Percentiles rank a stretch among this genome's conserved stretches.
Conservation (phyloP, 1,140 invertebrate genomes). For the Procambarus virginalis region DNA sequence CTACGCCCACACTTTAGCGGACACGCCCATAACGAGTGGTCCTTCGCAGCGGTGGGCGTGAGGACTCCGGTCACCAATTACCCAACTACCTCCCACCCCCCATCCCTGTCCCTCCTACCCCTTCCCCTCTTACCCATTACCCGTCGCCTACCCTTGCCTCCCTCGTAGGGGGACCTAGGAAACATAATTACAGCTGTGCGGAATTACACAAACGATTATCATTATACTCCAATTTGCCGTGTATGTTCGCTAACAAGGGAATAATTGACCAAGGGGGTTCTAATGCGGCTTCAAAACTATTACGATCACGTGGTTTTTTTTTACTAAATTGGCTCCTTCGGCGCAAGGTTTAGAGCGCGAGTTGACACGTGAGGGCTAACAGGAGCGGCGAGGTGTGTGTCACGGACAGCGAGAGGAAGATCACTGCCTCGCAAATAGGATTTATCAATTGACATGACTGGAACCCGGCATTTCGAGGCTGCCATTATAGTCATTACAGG, state of each 20-base stretch:
- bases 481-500: neutral
- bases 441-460: slow-evolving; percentile 12
- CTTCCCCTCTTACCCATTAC: neutral
- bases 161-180: neutral
- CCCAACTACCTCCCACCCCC: slow-evolving; percentile 23
- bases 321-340: neutral
- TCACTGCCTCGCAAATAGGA: neutral
- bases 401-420: neutral
- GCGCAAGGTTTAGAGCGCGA: neutral
- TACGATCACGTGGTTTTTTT: neutral
- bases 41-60: slow-evolving; percentile 57
- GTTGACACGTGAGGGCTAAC: neutral
- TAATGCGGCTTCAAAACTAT: no score
- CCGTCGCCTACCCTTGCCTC: neutral
- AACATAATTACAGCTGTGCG: neutral
- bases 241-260: neutral
- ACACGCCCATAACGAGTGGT: slow-evolving; percentile 59
- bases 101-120: slow-evolving; percentile 1
- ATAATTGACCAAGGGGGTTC: neutral
- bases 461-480: slow-evolving; percentile 1
- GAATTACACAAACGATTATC: neutral
- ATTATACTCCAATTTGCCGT: neutral
- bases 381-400: neutral
- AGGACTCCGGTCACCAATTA: slow-evolving; percentile 53
- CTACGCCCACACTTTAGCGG: slow-evolving; percentile 33